A percentile compares a stretch with the other conserved stretches of the same genome.
Evolutionary conservation across 2,888 invertebrate species (phyloP).

Genomic region (Dolomedes plantarius): DNA sequence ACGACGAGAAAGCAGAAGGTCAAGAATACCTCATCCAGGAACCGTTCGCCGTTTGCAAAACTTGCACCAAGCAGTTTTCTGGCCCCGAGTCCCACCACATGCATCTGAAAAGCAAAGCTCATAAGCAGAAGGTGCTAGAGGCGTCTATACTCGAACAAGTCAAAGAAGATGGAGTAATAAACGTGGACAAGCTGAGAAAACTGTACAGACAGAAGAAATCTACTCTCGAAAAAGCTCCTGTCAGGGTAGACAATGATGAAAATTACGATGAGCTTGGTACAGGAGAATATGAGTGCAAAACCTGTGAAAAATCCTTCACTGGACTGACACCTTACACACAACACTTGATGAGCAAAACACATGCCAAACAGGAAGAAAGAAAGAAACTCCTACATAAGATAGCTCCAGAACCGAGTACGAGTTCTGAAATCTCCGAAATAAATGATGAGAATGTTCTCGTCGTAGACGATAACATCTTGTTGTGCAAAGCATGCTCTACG

Average conservation of each 20-base stretch:
- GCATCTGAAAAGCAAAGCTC: neutral
- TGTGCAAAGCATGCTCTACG: neutral
- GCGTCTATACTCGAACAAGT: neutral
- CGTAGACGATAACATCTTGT: neutral
- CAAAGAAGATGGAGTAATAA: neutral
- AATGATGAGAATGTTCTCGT: neutral
- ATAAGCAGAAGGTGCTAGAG: neutral
- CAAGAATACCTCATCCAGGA: neutral
- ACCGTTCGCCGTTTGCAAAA: neutral
- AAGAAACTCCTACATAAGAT: neutral
- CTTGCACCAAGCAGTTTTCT: neutral
- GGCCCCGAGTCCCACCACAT: neutral
- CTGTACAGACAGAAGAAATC: neutral
- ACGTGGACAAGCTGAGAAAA: neutral
- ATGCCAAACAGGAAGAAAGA: constrained; percentile 1
- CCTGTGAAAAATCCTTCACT: neutral
- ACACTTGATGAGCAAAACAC: neutral
- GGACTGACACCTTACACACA: neutral
- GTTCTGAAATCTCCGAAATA: neutral
- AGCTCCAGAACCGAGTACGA: no score
- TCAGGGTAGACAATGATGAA: neutral
- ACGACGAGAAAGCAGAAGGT: neutral
- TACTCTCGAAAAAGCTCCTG: neutral
- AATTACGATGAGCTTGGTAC: neutral
- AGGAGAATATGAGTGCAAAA: constrained; percentile 4